These are phyloP conservation scores for Planococcus citri DNA, from an alignment of 1,140 invertebrate species.

Conservation along the genomic window DNA sequence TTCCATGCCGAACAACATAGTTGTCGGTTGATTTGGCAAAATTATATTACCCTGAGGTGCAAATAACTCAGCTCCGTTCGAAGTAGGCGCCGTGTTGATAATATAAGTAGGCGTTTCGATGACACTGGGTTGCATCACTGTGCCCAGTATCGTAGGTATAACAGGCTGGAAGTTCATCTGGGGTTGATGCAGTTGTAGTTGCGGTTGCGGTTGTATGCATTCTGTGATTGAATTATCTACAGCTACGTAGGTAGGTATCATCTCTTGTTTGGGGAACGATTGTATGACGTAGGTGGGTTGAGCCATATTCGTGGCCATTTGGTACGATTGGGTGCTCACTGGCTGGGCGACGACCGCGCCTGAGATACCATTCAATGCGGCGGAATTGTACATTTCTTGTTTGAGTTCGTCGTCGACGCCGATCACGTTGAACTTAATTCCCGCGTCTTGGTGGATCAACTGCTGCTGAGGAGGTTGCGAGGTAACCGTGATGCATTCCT, in stretches of 20 bases:
- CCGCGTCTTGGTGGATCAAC: neutral
- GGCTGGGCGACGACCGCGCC: too few species aligned
- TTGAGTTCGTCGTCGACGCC: neutral
- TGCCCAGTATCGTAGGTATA: constrained; percentile 43
- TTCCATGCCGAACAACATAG: constrained; percentile 67
- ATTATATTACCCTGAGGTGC: constrained; percentile 32
- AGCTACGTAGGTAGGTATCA: neutral
- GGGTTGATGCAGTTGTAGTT: constrained; percentile 30
- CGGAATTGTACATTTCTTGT: neutral
- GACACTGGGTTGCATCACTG: constrained; percentile 44
- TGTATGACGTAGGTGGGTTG: constrained; percentile 9
- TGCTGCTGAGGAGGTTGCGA: neutral
- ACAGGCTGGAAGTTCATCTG: constrained; percentile 37
- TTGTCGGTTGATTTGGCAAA: constrained; percentile 50
- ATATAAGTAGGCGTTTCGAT: constrained; percentile 36
- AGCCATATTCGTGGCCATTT: too few species aligned
- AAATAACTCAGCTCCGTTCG: neutral
- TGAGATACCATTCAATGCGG: neutral
- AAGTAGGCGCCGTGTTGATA: neutral
- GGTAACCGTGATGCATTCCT: neutral
- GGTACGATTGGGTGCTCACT: neutral
- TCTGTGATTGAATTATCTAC: neutral
- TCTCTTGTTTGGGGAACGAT: neutral
- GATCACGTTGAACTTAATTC: neutral
- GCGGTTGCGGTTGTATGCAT: neutral